These are phyloP conservation scores for Dicaeum eximium DNA, from an alignment of 2,113 vertebrate species.

Conservation along the genomic window DNA sequence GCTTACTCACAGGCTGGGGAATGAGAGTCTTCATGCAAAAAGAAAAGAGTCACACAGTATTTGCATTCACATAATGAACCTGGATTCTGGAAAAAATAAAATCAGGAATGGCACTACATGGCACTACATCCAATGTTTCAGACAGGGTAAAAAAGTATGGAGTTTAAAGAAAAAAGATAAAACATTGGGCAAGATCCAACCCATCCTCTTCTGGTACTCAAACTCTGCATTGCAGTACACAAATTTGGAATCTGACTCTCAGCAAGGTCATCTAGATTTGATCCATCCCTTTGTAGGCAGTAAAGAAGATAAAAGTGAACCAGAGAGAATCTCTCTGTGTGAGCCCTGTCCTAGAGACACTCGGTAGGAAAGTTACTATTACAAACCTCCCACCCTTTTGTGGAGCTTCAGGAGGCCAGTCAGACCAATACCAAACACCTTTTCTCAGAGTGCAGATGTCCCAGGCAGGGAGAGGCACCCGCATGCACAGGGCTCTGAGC, in stretches of 20 bases:
- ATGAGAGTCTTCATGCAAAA: background rate
- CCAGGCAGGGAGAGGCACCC: background rate
- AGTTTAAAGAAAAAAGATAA: background rate
- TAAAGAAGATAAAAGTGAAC: background rate
- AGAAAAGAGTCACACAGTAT: background rate
- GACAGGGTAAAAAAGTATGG: background rate
- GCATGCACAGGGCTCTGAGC: background rate
- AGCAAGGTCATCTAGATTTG: background rate
- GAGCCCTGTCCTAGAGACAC: background rate
- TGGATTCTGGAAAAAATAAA: background rate
- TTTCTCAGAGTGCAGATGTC: background rate
- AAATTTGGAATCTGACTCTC: background rate
- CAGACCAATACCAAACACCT: background rate
- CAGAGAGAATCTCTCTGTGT: background rate
- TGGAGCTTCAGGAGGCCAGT: rapidly evolving
- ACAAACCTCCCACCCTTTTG: rapidly evolving
- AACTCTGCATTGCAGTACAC: background rate
- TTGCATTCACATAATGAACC: background rate
- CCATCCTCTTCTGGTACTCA: background rate
- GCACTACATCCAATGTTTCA: background rate
- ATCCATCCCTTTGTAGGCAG: background rate
- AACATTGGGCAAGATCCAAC: background rate
- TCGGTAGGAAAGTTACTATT: background rate
- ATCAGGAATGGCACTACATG: background rate
- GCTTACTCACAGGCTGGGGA: background rate